phyloP scores from a whole-genome alignment of 2,888 invertebrate species.

The Tetheella fluctuosa region DNA sequence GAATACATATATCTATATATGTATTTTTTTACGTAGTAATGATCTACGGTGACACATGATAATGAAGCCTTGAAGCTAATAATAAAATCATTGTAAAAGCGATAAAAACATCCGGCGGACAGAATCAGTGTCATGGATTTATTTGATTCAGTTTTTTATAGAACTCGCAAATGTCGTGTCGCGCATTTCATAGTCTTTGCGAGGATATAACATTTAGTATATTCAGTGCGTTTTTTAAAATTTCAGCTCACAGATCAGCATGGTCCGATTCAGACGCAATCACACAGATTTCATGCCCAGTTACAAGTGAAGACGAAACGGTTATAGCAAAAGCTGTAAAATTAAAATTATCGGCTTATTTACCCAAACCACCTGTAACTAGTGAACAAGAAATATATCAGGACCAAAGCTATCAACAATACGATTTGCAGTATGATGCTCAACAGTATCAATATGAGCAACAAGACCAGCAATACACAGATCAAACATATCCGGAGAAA shows the following conservation, averaged over 20 bases:
- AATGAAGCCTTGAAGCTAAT: slow-evolving; percentile 27
- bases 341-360: slow-evolving; percentile 62
- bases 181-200: slow-evolving; percentile 53
- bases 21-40: too few relatives aligned
- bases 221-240: slow-evolving; percentile 58
- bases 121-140: slow-evolving; percentile 30
- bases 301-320: slow-evolving; percentile 63
- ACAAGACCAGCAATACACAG: slow-evolving; percentile 37
- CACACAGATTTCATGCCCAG: slow-evolving; percentile 68
- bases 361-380: slow-evolving; percentile 62
- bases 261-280: slow-evolving; percentile 72
- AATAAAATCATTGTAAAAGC: slow-evolving; percentile 37
- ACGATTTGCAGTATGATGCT: slow-evolving; percentile 52
- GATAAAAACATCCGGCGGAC: slow-evolving; percentile 70
- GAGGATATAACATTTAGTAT: slow-evolving; percentile 50
- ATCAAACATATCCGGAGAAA: slow-evolving; percentile 35
- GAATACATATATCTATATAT: too few relatives aligned
- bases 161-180: slow-evolving; percentile 53
- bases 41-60: slow-evolving; percentile 20
- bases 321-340: slow-evolving; percentile 64
- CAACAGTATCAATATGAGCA: slow-evolving; percentile 46
- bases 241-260: slow-evolving; percentile 78
- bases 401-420: slow-evolving; percentile 59
- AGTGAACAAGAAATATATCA: slow-evolving; percentile 61
- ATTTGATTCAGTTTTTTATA: slow-evolving; percentile 47